Base-by-base conservation (phyloP, 1,140 invertebrate genomes). In the Cotesia glomerata region DNA sequence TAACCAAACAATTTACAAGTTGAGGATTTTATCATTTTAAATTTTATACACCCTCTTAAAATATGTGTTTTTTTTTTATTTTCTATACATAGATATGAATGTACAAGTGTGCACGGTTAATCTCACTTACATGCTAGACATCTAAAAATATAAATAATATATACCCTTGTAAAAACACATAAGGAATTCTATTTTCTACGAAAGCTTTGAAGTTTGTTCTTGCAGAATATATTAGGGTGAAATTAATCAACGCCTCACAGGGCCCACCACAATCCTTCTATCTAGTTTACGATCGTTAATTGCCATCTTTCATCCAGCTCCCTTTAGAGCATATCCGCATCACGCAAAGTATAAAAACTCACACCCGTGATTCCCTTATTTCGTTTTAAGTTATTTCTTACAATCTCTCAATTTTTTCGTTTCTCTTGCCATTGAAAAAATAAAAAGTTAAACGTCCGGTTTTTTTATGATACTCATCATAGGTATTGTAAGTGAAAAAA, bases 231-330 rank as follows among this genome's bases (percentile, higher is more conserved):
- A 14, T 8, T 26, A 26, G 51, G 64, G 69, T 5, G 39, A 71
- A 51, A 51, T 56, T 71, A 71, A 71, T 71, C 36, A 71, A 54
- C 59, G 16, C 34, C 14, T 11, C n/a, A 52, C 35, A 35, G 62
- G 39, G 39, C 39, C 11, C 62, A 72, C 11, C 62, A 72, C 51
- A 59, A 58, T 66, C 58, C 51, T 45, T 72, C 58, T 66, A 72
- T 72, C 52, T 66, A 72, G 66, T 72, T 72, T 72, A 72, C 62
- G 70, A 65, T 72, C 49, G 9, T 65, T 72, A 58, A 51, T 71
- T 64, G 62, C 52, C 16, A 64, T 65, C 9, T 66, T 64, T 39
- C 36, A 26, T 39, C 0, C 26, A 32, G 51, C 52, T 72, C 62
- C 16, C 26, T 18, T 9, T 54, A 71, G 63, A 14, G 49, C 65